Base-by-base conservation (phyloP, 2,113 vertebrate species). In the Rhinolophus sinicus region DNA sequence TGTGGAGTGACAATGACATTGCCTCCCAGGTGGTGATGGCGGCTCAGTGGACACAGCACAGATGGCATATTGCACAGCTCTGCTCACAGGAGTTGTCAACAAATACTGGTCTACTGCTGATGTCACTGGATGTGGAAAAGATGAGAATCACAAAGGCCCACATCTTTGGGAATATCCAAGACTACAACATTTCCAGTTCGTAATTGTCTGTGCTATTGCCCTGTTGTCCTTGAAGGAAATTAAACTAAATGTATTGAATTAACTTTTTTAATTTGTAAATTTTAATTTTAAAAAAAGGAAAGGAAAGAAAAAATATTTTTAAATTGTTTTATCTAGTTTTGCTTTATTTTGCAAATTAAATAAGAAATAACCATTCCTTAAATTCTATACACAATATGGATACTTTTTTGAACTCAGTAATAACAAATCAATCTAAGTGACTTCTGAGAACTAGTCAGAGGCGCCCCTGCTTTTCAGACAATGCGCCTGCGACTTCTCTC, bases 341-440 rank as follows among this genome's bases (percentile, higher is more conserved):
- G 47, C 62, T 78, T 9, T 22, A 30, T 65, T 64, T 93, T 93
- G 60, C 84, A 83, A 96, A 88, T 58, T 38, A 85, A 38, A 28
- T 15, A 69, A 77, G 47, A 92, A 76, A 47, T 30, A 18, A 22
- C 64, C 11, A 14, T 35, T 26, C 11, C 5, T 80, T 64, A 52
- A 69, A 33, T 88, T 64, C 10, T 56, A 80, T 19, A 75, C 12
- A 11, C 13, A 24, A 8, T 5, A 16, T 50, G 28, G 38, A 54
- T 47, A 60, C 33, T 65, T 87, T 35, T 69, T 33, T 52, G 54
- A 69, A 52, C 8, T 54, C 12, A n/a, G 3, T 76, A 54, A 35
- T 64, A 47, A n/a, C 18, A 56, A 44, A 26, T n/a, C 16, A 8
- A 13, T 40, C 62, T 21, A 22, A 58, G 44, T 4, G 19, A 62